Evolutionary conservation across 2,888 invertebrate genomes (phyloP), one percentile per base, ranked within the genome.

Genomic region (Rhagophthalmus giganteus): DNA sequence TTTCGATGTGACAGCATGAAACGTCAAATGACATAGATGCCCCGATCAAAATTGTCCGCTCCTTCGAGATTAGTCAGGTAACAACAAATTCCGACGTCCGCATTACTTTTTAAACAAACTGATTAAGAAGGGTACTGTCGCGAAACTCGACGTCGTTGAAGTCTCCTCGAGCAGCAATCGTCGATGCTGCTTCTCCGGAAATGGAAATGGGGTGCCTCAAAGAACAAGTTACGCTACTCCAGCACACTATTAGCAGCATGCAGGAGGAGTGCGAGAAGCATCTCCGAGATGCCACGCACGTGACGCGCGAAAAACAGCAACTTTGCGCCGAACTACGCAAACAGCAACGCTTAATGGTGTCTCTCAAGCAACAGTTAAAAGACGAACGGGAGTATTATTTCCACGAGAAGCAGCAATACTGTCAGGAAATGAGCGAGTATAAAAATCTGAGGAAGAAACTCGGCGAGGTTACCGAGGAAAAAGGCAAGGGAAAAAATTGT

Each of bases 381-480:
- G 78, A 81, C 56, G 81, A 81, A 69, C 74, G 80, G 63, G 74
- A 74, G 49, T 79, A 77, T 61, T 79, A 80, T 64, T 77, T 74
- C 54, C 76, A 78, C 61, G 80, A 81, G 64, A 81, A 81, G 59
- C 77, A 80, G 57, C 71, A 74, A 48, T 78, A 79, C 48, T 73
- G 78, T 48, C 72, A 77, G 34, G 79, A 81, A 67, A 75, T 75
- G 72, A 76, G 73, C 57, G 72, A 68, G 46, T 70, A 62, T 42
- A 72, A 73, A 47, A 69, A 70, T 57, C 55, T 71, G 25, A 71
- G 67, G 50, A 59, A 59, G 42, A 66, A 64, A 10, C 49, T 65
- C 48, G 68, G 66, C 40, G 63, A 44, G 39, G 12, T 37, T 20
- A 68, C 69, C 50, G n/a, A n/a, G n/a, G n/a, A n/a, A n/a, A n/a